These are phyloP conservation scores for Solenopsis invicta DNA, from an alignment of 1,140 invertebrate species.

Conservation along the genomic window DNA sequence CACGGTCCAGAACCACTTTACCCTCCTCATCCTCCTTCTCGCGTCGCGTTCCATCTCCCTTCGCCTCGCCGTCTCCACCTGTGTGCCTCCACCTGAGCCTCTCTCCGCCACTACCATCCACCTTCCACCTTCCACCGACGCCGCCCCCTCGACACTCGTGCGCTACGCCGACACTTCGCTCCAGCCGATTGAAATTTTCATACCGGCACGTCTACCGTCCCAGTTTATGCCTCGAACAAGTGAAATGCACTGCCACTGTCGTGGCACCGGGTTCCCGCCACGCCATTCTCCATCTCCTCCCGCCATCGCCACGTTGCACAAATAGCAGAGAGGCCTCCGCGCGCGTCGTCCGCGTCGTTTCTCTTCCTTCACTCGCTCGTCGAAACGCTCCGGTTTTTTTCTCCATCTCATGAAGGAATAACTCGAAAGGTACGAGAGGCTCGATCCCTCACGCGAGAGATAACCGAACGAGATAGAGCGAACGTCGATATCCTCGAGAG, in stretches of 20 bases:
- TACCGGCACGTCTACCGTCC: constrained; percentile 81
- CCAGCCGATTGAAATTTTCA: constrained; percentile 84
- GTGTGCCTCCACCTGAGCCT: constrained; percentile 66
- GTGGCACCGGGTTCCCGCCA: constrained; percentile 23
- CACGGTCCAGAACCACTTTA: constrained; percentile 75
- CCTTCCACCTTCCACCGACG: constrained; percentile 62
- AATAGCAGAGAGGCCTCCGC: neutral
- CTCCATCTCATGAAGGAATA: neutral
- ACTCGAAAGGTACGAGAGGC: neutral
- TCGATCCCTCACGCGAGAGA: constrained; percentile 26
- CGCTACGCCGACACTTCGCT: constrained; percentile 70
- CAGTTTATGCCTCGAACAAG: constrained; percentile 78
- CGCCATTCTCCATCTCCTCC: constrained; percentile 19
- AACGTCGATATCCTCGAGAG: constrained; percentile 64
- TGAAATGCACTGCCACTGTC: constrained; percentile 69
- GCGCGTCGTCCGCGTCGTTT: neutral
- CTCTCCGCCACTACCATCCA: constrained; percentile 51
- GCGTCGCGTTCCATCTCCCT: constrained; percentile 59
- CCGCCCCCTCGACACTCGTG: constrained; percentile 50
- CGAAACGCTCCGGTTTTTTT: constrained; percentile 10
- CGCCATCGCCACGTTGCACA: neutral
- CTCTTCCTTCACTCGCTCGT: neutral
- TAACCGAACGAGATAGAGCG: constrained; percentile 43
- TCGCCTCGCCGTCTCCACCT: constrained; percentile 65
- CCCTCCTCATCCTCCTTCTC: constrained; percentile 62